Percentiles rank a stretch among this genome's conserved stretches.
phyloP scores from a whole-genome alignment of 2,797 vertebrate genomes.

The Orientallactaga sibirica region DNA sequence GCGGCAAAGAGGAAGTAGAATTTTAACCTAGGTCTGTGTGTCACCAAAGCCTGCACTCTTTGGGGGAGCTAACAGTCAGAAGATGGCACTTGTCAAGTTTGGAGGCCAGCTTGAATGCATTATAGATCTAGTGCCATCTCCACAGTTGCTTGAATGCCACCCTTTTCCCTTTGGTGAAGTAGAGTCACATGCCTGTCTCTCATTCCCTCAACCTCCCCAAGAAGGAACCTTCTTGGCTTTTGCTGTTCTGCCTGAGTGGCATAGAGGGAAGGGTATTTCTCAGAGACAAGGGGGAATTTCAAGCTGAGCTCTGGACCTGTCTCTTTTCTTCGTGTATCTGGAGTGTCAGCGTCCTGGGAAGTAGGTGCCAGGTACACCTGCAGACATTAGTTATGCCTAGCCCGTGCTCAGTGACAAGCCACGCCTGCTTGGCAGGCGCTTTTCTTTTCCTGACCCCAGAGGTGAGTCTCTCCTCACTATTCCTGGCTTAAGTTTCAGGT shows the following conservation, averaged over 20 bases:
- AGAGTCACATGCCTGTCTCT: neutral
- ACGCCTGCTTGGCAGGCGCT: neutral
- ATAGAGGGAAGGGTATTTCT: neutral
- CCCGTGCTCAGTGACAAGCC: neutral
- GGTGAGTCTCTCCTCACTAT: neutral
- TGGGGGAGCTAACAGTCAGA: constrained; percentile 2
- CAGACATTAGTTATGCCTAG: constrained; percentile 26
- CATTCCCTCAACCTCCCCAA: neutral
- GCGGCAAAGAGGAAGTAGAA: neutral
- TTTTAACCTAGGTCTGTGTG: neutral
- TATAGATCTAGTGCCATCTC: neutral
- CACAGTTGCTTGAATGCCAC: neutral
- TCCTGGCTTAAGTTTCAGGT: neutral
- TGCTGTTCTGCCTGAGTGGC: neutral
- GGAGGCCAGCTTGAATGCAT: neutral
- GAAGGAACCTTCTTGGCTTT: neutral
- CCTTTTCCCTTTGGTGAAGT: neutral
- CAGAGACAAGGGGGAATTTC: neutral
- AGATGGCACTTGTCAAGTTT: neutral
- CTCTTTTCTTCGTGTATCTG: neutral
- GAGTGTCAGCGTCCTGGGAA: neutral
- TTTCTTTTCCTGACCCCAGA: constrained; percentile 17
- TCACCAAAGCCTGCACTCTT: neutral
- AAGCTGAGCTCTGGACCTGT: constrained; percentile 1
- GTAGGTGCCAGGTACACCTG: neutral